phyloP scores from a whole-genome alignment of 1,140 invertebrate genomes.

The Lordiphosa mommai region DNA sequence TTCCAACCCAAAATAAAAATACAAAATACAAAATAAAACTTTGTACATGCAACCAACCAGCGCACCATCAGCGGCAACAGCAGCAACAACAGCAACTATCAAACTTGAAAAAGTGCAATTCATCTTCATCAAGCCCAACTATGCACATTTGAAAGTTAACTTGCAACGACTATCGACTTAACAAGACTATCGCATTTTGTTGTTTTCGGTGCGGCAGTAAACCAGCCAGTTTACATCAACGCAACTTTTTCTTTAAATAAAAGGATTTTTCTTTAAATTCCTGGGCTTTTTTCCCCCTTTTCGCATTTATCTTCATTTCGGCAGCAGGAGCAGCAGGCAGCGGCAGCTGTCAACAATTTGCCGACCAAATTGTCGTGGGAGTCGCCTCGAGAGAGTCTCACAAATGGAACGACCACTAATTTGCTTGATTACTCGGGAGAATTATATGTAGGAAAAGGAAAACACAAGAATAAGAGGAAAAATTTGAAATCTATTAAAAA shows the following conservation, averaged over 20 bases:
- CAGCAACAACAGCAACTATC: too few species aligned
- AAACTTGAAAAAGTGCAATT: conserved; percentile 59
- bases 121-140: conserved; percentile 62
- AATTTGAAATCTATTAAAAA: conserved; percentile 77
- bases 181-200: conserved; percentile 42
- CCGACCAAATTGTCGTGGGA: conserved; percentile 65
- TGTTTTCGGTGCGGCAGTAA: background rate
- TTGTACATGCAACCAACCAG: conserved; percentile 18
- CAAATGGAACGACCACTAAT: conserved; percentile 54
- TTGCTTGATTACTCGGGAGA: conserved; percentile 74
- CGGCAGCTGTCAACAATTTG: conserved; percentile 71
- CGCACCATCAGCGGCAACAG: too few species aligned
- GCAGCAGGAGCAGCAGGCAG: conserved; percentile 16
- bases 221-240: background rate
- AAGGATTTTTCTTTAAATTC: conserved; percentile 14
- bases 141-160: conserved; percentile 31
- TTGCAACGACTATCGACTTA: conserved; percentile 30
- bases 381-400: conserved; percentile 27
- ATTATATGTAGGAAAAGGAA: conserved; percentile 17
- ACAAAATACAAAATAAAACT: conserved; percentile 11
- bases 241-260: conserved; percentile 30
- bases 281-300: background rate
- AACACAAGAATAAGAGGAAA: conserved; percentile 4
- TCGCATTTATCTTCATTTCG: conserved; percentile 71
- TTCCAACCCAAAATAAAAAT: conserved; percentile 2